Evolutionary conservation across 1,140 invertebrate species (phyloP).

Genomic region (Bombus confusus): DNA sequence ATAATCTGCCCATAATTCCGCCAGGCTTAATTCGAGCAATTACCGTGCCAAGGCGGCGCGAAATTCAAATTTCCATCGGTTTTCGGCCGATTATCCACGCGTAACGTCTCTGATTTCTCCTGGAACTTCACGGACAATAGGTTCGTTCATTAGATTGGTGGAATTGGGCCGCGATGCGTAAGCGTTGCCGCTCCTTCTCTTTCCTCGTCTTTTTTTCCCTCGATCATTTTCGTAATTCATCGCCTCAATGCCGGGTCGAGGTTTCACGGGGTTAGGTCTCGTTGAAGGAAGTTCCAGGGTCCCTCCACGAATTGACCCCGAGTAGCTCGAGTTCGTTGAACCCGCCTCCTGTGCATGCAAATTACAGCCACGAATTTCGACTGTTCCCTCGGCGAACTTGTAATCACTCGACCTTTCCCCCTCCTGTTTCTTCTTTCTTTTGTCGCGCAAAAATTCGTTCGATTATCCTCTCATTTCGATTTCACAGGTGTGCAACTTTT

Average conservation of each 20-base stretch:
- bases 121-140: conserved; percentile 1
- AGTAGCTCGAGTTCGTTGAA: conserved; percentile 59
- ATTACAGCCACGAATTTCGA: conserved; percentile 8
- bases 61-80: not conserved
- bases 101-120: too few relatives aligned
- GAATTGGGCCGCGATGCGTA: conserved; percentile 38
- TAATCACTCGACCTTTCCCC: not conserved
- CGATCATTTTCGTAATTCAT: conserved; percentile 51
- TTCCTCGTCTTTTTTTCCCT: conserved; percentile 5
- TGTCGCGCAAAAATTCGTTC: too few relatives aligned
- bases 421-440: too few relatives aligned
- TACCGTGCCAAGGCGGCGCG: not conserved
- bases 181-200: too few relatives aligned
- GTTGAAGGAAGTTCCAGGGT: conserved; percentile 61
- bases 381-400: not conserved
- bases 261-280: conserved; percentile 61
- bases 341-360: conserved; percentile 47
- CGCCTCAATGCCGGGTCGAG: conserved; percentile 56
- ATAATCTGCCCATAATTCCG: not conserved
- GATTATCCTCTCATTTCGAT: too few relatives aligned
- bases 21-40: not conserved
- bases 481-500: too few relatives aligned
- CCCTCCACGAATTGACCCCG: conserved; percentile 60
- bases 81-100: not conserved
- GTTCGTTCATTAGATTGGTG: conserved; percentile 14